Evolutionary conservation across 2,113 vertebrate species (phyloP).

Genomic region (Rhea americana): DNA sequence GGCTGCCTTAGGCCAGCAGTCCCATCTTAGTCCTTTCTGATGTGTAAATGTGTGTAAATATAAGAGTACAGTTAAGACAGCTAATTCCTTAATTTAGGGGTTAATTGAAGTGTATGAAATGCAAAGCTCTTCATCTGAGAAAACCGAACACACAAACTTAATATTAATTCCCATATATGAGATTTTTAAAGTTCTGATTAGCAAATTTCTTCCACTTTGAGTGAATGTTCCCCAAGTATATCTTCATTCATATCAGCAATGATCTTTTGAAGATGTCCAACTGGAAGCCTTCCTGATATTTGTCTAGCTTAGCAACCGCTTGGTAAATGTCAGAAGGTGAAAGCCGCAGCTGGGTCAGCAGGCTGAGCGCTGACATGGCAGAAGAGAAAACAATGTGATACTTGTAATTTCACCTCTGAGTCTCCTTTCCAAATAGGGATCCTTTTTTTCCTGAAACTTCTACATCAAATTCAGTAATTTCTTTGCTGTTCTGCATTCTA

Average conservation of each 20-base stretch:
- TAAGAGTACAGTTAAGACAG: background rate
- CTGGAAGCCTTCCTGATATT: slow-evolving; percentile 9
- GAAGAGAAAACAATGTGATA: slow-evolving; percentile 21
- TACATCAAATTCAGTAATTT: slow-evolving; percentile 34
- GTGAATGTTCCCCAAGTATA: background rate
- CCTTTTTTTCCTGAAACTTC: background rate
- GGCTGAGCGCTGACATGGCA: background rate
- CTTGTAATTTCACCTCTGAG: slow-evolving; percentile 2
- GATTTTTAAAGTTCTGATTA: background rate
- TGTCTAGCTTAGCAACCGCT: slow-evolving; percentile 12
- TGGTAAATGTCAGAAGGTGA: slow-evolving; percentile 45
- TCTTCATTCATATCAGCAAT: background rate
- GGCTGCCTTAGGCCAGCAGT: background rate
- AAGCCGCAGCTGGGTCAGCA: background rate
- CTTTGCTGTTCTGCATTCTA: slow-evolving; percentile 4
- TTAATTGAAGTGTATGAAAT: background rate
- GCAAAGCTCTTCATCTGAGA: background rate
- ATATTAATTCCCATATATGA: background rate
- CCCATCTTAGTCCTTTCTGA: background rate
- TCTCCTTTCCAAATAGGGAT: background rate
- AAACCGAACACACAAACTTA: background rate
- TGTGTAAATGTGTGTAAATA: background rate
- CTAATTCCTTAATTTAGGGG: background rate
- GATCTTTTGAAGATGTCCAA: background rate
- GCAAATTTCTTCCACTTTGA: background rate